Percentiles rank a stretch among this genome's conserved stretches.
Evolutionary conservation across 2,113 vertebrate species (phyloP).

Genomic region (Periophthalmus modestus): DNA sequence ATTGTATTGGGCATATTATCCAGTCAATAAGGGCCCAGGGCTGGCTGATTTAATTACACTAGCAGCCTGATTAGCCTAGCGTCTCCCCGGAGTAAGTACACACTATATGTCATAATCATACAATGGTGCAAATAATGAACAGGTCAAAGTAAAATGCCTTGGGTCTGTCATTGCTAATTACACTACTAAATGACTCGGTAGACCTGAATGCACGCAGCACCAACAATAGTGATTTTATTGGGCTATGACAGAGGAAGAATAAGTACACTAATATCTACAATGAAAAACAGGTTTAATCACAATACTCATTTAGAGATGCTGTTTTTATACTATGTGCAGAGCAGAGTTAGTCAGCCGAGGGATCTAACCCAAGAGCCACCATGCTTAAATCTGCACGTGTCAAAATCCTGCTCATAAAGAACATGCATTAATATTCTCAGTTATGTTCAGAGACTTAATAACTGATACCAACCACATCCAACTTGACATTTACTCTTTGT

Average conservation of each 20-base stretch:
- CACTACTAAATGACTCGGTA: slow-evolving; percentile 43
- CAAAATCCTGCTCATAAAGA: not conserved
- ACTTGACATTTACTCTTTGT: slow-evolving; percentile 73
- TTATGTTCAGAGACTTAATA: slow-evolving; percentile 61
- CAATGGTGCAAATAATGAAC: slow-evolving; percentile 86
- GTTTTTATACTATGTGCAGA: not conserved
- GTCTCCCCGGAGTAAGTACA: slow-evolving; percentile 80
- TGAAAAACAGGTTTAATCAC: slow-evolving; percentile 18
- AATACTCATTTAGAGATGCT: slow-evolving; percentile 73
- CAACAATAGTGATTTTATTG: slow-evolving; percentile 55
- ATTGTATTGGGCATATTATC: slow-evolving; percentile 84
- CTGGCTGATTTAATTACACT: slow-evolving; percentile 83
- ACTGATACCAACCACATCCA: slow-evolving; percentile 64
- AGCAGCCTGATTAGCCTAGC: slow-evolving; percentile 84
- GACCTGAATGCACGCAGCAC: slow-evolving; percentile 32
- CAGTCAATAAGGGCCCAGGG: slow-evolving; percentile 84
- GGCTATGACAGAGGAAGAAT: slow-evolving; percentile 55
- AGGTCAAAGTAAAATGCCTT: slow-evolving; percentile 85
- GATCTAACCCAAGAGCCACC: too few species aligned
- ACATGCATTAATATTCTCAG: slow-evolving; percentile 47
- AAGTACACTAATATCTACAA: slow-evolving; percentile 1
- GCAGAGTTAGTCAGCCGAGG: too few species aligned
- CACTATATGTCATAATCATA: slow-evolving; percentile 91
- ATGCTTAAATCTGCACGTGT: too few species aligned
- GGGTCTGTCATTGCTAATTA: slow-evolving; percentile 64